Evolutionary conservation across 2,797 vertebrate genomes (phyloP), one percentile per base, ranked within the genome.

Genomic region (Lithobates pipiens): DNA sequence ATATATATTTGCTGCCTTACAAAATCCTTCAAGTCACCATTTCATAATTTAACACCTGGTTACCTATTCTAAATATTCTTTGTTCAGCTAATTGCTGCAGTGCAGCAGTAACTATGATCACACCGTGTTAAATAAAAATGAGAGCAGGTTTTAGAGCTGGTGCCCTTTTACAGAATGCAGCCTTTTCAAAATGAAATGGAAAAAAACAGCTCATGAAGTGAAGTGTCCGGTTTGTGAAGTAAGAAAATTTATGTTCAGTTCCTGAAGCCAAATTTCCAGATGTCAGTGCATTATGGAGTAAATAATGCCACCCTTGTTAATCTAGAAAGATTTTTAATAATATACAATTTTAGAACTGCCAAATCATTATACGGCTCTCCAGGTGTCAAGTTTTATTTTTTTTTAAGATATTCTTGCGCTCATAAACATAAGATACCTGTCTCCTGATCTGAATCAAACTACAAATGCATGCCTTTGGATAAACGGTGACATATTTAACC

Each of bases 151-250:
- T 67, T 27, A 27, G n/a, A 67, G 65, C 65, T 67, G 25, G 25
- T 25, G 3, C 25, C n/a, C 5, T 29, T 67, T 67, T 29, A 67
- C 65, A 67, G 10, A 67, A 67, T 25, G 25, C 27, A 67, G 65
- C 25, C 65, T n/a, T 67, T 67, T 67, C n/a, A 67, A 67, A 39
- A 67, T 67, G 65, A 25, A 67, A 29, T 67, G 65, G 65, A 67
- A 67, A 67, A 29, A 67, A 67, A 67, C n/a, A 29, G 9, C 54
- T 61, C 54, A 61, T 61, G 21, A 61, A 61, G 54, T 61, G 21
- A 61, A 61, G 54, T 61, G 54, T 6, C 54, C 54, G 54, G 21
- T 61, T 61, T 61, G 54, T 61, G 8, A 5, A 61, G 50, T 54
- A 54, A 54, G 11, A 7, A 76, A 10, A 76, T 76, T 5, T 61